These are phyloP conservation scores for Mohoua ochrocephala DNA, from an alignment of 2,113 vertebrate genomes.

Conservation along the genomic window DNA sequence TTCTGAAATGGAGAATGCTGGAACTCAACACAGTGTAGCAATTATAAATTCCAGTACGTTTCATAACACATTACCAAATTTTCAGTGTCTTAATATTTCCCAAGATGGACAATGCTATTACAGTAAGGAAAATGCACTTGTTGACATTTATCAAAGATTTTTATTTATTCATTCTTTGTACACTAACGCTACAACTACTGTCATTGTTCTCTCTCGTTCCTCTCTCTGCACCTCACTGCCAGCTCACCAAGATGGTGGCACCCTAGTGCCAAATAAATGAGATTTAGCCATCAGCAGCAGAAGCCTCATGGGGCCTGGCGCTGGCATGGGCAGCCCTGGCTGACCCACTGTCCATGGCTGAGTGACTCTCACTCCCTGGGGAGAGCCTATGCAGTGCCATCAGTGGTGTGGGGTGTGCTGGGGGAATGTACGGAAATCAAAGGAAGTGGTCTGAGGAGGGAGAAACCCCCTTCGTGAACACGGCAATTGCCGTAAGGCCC, in stretches of 20 bases:
- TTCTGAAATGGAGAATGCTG: neutral
- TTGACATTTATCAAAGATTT: neutral
- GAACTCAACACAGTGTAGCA: neutral
- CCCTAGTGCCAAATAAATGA: neutral
- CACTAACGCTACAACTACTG: rapidly evolving
- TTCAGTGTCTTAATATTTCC: neutral
- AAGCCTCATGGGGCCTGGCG: rapidly evolving
- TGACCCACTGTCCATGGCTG: rapidly evolving
- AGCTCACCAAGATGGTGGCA: neutral
- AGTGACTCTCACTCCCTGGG: neutral
- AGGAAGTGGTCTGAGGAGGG: neutral
- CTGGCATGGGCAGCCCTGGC: rapidly evolving
- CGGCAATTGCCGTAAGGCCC: rapidly evolving
- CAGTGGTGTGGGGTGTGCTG: rapidly evolving
- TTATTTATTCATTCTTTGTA: neutral
- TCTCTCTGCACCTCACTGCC: neutral
- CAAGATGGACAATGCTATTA: neutral
- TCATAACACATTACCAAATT: neutral
- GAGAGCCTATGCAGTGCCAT: rapidly evolving
- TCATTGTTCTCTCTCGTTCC: neutral
- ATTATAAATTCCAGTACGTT: neutral
- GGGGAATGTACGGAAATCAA: neutral
- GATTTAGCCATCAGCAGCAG: neutral
- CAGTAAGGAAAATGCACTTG: neutral
- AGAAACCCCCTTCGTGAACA: rapidly evolving